These are phyloP conservation scores for Tachycineta bicolor DNA, from an alignment of 2,113 vertebrate genomes.

Conservation along the genomic window DNA sequence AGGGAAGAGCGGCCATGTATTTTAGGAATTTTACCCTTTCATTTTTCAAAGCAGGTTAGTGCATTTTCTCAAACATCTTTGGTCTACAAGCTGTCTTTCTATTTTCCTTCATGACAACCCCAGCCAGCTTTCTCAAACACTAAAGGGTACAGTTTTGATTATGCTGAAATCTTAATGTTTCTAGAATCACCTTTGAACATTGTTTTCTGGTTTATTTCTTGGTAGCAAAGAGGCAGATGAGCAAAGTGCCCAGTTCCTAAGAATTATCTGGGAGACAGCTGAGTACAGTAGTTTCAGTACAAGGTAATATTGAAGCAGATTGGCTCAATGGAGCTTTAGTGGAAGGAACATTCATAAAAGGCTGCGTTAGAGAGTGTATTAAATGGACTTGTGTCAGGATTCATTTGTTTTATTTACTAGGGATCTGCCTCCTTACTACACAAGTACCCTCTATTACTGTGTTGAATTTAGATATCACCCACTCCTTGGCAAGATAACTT, in stretches of 20 bases:
- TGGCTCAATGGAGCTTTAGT: background rate
- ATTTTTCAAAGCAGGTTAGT: background rate
- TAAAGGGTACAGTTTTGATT: background rate
- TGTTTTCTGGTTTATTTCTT: background rate
- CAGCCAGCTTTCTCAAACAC: background rate
- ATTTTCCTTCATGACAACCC: background rate
- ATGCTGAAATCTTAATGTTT: background rate
- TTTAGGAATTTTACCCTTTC: background rate
- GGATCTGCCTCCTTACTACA: background rate
- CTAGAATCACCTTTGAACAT: background rate
- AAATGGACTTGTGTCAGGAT: conserved; percentile 23
- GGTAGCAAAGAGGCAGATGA: background rate
- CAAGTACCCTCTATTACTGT: background rate
- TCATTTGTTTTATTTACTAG: conserved; percentile 15
- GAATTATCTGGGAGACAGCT: background rate
- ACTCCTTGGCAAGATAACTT: background rate
- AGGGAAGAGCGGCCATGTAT: background rate
- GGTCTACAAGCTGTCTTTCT: background rate
- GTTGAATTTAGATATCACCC: background rate
- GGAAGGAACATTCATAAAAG: background rate
- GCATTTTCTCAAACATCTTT: background rate
- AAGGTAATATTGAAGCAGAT: background rate
- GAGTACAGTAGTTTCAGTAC: background rate
- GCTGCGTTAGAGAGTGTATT: background rate
- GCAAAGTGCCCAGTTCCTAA: background rate